Conservation (phyloP, 2,888 invertebrate genomes). For the Meloe dianella region DNA sequence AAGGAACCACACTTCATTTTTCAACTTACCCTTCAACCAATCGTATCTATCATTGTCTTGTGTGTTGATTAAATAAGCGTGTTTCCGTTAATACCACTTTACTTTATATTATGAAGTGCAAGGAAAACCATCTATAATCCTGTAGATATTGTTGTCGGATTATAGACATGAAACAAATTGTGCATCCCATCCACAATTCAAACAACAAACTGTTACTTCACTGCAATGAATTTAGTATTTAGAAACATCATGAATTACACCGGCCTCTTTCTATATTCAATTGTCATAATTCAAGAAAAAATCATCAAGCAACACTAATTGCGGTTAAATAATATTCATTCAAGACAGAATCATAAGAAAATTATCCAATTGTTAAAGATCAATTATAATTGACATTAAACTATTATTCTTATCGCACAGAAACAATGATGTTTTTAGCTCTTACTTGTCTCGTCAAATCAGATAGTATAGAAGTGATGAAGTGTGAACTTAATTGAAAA, state of each 20-base stretch:
- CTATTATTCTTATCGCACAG: constrained; percentile 4
- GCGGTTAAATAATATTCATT: background rate
- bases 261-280: background rate
- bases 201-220: constrained; percentile 7
- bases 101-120: background rate
- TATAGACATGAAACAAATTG: background rate
- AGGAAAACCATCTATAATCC: background rate
- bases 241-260: constrained; percentile 1
- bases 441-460: constrained; percentile 9
- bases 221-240: constrained; percentile 10
- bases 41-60: constrained; percentile 21
- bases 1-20: constrained; percentile 46
- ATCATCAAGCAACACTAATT: background rate
- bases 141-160: background rate
- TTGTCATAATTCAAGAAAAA: background rate
- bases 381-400: background rate
- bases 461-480: constrained; percentile 7
- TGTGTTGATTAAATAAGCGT: background rate
- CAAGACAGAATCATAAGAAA: background rate
- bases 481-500: constrained; percentile 16
- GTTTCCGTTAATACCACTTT: background rate
- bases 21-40: constrained; percentile 24
- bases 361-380: background rate
- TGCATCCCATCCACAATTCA: background rate
- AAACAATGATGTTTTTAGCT: constrained; percentile 4